Base-by-base conservation (phyloP, 2,113 vertebrate genomes). In the Loxodonta africana region DNA sequence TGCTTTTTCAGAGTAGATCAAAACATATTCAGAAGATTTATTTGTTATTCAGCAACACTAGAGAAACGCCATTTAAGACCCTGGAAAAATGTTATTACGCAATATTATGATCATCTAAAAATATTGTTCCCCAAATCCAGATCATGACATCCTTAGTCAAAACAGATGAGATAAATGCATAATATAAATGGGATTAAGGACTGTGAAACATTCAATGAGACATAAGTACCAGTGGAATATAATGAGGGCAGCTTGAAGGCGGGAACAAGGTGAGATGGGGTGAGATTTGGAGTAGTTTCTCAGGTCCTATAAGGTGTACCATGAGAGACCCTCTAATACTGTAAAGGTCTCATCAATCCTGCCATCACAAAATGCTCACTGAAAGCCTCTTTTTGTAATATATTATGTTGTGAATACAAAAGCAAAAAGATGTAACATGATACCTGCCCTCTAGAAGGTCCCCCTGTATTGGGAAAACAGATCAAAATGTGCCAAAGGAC, bases 71-170 rank as follows among this genome's bases (percentile, higher is more conserved):
- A 37, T 48, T 46, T 80, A 57, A 92, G 90, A 84, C 3, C 2
- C 60, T 21, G 2, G 62, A 86, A 26, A 91, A 83, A 41, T 62
- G 11, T 69, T 95, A 53, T 46, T 33, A 62, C 3, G 30, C 8
- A 86, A 60, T 84, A n/a, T 82, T 93, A 30, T 20, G 25, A 90
- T 82, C 33, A 63, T 80, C n/a, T 90, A 74, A 57, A 94, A 87
- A 63, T 65, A 71, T 1, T 37, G 0, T 83, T 86, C 20, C 6
- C 14, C 9, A 63, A 62, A 87, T 25, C 6, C 46, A 91, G 17
- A 81, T 63, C 30, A 73, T 28, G 60, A 71, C 3, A 33, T 12
- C 71, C 6, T 21, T 48, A 33, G 20, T 91, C 21, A 25, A n/a
- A 3, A 23, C 33, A 25, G 23, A 74, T 87, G 51, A 85, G 53